A percentile compares a stretch with the other conserved stretches of the same genome.
phyloP scores from a whole-genome alignment of 2,113 vertebrate genomes.

The Amblyornis subalaris region DNA sequence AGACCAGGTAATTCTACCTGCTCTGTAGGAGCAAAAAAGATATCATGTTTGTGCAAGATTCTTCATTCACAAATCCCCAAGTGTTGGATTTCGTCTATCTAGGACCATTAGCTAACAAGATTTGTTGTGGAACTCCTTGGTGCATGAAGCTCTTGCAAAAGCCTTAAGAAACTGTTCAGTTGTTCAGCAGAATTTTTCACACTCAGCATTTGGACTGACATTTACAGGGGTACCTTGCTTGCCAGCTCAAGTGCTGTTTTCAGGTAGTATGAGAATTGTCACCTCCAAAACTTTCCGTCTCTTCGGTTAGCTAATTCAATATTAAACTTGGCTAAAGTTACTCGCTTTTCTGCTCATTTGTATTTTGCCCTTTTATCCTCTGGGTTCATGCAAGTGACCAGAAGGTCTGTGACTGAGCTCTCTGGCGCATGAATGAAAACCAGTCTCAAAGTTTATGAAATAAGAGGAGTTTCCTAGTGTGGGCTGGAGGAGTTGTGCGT shows the following conservation, averaged over 20 bases:
- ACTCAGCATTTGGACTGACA: not conserved
- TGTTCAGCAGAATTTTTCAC: not conserved
- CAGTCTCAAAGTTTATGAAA: not conserved
- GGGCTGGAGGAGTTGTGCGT: not conserved
- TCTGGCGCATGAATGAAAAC: not conserved
- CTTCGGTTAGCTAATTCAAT: not conserved
- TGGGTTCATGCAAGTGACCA: not conserved
- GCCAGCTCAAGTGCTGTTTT: not conserved
- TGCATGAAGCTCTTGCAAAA: not conserved
- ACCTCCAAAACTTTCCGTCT: not conserved
- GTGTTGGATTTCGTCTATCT: not conserved
- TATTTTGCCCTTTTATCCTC: slow-evolving; percentile 2
- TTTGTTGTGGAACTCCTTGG: not conserved
- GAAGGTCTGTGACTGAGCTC: not conserved
- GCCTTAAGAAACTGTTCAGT: not conserved
- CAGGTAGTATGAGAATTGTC: not conserved
- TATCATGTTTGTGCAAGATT: slow-evolving; percentile 34
- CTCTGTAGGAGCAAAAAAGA: not conserved
- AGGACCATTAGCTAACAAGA: slow-evolving; percentile 45
- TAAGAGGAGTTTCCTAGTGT: not conserved
- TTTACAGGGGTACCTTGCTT: not conserved
- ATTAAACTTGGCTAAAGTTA: not conserved
- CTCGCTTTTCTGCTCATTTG: not conserved
- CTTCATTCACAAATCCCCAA: slow-evolving; percentile 34
- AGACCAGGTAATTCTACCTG: slow-evolving; percentile 49